Evolutionary conservation across 2,113 vertebrate species (phyloP).

Genomic region (Taurulus bubalis): DNA sequence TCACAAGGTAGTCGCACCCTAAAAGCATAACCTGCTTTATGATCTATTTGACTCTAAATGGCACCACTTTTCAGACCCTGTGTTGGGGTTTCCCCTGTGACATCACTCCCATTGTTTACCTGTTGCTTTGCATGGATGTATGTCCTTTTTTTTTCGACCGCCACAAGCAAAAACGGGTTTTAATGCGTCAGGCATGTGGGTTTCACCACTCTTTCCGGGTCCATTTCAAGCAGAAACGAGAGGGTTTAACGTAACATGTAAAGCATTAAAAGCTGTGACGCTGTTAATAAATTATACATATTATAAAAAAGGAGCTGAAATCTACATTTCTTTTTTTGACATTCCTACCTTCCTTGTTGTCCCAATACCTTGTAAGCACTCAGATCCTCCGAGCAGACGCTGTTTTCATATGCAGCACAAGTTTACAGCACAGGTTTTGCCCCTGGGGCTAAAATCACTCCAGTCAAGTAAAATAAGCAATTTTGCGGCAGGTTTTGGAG

Average conservation of each 20-base stretch:
- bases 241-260: background rate
- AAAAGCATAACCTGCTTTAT: background rate
- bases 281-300: slow-evolving; percentile 16
- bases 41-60: background rate
- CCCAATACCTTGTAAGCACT: slow-evolving; percentile 33
- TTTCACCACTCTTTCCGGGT: background rate
- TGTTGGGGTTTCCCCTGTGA: background rate
- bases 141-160: background rate
- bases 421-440: slow-evolving; percentile 52
- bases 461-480: slow-evolving; percentile 71
- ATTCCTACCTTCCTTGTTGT: slow-evolving; percentile 27
- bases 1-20: too few species aligned
- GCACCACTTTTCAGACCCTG: background rate
- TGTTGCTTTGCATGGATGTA: background rate
- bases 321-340: background rate
- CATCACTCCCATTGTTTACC: background rate
- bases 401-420: slow-evolving; percentile 51
- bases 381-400: slow-evolving; percentile 16
- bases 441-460: slow-evolving; percentile 52
- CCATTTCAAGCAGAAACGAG: background rate
- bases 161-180: background rate
- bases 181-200: background rate
- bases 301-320: slow-evolving; percentile 22
- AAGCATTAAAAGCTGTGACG: background rate
- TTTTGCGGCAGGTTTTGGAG: slow-evolving; percentile 56